Evolutionary conservation across 2,888 invertebrate species (phyloP).

Genomic region (Diaprepes abbreviatus): DNA sequence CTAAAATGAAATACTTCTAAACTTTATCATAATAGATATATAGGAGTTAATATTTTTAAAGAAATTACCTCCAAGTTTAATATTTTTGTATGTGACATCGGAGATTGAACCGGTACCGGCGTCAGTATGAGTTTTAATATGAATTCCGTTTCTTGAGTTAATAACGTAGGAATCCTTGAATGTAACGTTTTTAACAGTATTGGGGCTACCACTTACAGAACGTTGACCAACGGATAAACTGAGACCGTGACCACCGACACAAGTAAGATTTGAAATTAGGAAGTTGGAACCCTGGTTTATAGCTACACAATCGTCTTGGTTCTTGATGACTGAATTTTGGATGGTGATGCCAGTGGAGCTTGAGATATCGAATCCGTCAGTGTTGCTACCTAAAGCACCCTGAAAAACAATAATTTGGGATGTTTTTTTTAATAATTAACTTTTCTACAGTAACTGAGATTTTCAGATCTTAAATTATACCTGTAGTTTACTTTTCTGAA

Average conservation of each 20-base stretch:
- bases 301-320: conserved; percentile 52
- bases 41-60: too few species aligned
- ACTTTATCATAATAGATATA: too few species aligned
- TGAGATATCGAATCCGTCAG: conserved; percentile 52
- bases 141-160: conserved; percentile 51
- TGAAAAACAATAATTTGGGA: neutral
- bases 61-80: conserved; percentile 48
- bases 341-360: conserved; percentile 29
- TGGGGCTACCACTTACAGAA: conserved; percentile 29
- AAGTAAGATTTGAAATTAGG: conserved; percentile 39
- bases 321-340: conserved; percentile 44
- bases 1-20: too few species aligned
- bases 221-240: conserved; percentile 50
- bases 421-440: too few species aligned
- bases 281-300: conserved; percentile 49
- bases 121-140: conserved; percentile 52
- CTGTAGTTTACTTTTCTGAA: too few species aligned
- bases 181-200: conserved; percentile 45
- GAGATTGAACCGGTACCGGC: conserved; percentile 44
- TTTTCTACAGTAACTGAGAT: too few species aligned
- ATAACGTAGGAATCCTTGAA: conserved; percentile 43
- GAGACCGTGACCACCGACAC: conserved; percentile 51
- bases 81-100: conserved; percentile 49
- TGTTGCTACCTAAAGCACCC: conserved; percentile 47
- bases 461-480: too few species aligned